These are phyloP conservation scores for Etia nguti DNA, from an alignment of 2,113 vertebrate species.

Conservation along the genomic window DNA sequence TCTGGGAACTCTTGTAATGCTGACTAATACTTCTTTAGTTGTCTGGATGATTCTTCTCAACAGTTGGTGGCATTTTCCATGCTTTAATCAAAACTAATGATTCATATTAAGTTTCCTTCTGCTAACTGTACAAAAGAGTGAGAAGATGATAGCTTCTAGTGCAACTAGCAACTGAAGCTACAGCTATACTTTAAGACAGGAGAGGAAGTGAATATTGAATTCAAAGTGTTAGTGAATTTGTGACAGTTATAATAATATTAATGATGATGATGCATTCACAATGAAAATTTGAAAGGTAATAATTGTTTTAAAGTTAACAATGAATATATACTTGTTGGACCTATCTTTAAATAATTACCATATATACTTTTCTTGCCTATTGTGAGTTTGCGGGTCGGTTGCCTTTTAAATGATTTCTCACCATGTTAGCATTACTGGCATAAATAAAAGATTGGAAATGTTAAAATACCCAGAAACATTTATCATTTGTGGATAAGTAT, in stretches of 20 bases:
- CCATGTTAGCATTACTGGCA: not conserved
- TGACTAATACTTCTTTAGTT: not conserved
- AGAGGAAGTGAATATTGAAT: not conserved
- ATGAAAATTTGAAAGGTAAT: not conserved
- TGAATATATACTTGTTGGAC: fast-evolving
- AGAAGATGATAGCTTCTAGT: not conserved
- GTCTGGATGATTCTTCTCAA: not conserved
- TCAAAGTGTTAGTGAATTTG: not conserved
- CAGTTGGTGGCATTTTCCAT: slow-evolving; percentile 33
- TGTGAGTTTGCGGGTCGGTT: not conserved
- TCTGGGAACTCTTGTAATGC: not conserved
- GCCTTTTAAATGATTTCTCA: not conserved
- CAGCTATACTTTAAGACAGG: not conserved
- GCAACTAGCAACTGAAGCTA: not conserved
- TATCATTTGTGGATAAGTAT: not conserved
- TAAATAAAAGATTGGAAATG: not conserved
- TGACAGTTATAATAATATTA: not conserved
- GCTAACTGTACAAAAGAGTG: not conserved
- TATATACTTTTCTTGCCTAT: not conserved
- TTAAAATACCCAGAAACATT: not conserved
- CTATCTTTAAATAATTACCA: too few species aligned
- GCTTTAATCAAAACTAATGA: not conserved
- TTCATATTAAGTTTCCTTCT: not conserved
- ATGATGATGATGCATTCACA: not conserved
- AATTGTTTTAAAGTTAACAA: not conserved